Conservation (phyloP, 2,113 vertebrate species). For the Myrmophylax atrothorax region DNA sequence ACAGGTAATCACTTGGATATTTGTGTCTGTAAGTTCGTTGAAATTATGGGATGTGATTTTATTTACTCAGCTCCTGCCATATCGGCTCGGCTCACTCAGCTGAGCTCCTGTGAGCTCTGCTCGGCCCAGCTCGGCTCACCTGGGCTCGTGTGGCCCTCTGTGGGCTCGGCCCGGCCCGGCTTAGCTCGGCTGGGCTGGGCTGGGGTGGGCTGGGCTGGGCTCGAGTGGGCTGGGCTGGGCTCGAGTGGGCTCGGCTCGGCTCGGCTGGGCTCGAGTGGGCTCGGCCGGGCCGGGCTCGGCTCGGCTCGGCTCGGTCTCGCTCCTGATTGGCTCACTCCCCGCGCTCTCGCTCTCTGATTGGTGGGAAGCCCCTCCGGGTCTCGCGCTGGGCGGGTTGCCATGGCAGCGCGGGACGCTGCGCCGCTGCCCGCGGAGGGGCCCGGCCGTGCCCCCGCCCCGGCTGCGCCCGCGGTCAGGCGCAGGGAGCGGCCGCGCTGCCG, state of each 20-base stretch:
- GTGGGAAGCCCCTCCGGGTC: neutral
- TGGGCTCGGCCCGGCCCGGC: too few relatives aligned
- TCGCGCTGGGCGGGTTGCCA: neutral
- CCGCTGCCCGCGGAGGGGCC: neutral
- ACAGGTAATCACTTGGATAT: too few relatives aligned
- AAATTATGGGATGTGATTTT: too few relatives aligned
- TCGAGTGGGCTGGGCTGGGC: too few relatives aligned
- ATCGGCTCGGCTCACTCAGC: too few relatives aligned
- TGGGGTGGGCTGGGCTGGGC: too few relatives aligned
- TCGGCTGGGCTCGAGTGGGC: too few relatives aligned
- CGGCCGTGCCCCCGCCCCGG: fast-evolving
- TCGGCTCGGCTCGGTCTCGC: neutral
- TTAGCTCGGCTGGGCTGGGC: fast-evolving
- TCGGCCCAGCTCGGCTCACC: too few relatives aligned
- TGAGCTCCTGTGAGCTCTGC: too few relatives aligned
- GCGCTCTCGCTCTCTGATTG: neutral
- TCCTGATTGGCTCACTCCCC: neutral
- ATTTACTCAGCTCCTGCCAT: too few relatives aligned
- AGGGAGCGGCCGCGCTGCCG: neutral
- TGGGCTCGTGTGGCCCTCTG: too few relatives aligned
- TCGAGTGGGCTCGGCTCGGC: fast-evolving
- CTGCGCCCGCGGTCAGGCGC: fast-evolving
- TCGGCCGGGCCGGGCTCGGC: fast-evolving
- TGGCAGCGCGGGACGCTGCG: neutral
- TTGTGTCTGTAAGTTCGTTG: too few relatives aligned